phyloP scores from a whole-genome alignment of 2,113 vertebrate species.

The Pyrgilauda ruficollis region DNA sequence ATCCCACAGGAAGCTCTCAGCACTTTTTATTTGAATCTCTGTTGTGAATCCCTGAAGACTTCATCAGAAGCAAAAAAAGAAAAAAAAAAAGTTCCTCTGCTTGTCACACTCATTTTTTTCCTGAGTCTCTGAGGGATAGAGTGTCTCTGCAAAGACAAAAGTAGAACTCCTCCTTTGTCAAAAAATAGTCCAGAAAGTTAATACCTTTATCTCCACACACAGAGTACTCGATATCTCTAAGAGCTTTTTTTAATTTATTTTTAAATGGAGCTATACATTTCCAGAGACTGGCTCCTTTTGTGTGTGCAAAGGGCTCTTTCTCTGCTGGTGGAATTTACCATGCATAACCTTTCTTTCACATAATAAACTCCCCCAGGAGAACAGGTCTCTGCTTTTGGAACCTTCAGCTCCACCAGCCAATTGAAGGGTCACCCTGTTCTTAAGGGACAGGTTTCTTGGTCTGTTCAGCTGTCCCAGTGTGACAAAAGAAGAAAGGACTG shows the following conservation, averaged over 20 bases:
- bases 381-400: background rate
- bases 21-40: background rate
- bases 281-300: background rate
- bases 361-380: background rate
- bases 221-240: background rate
- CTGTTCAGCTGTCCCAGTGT: background rate
- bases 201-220: conserved; percentile 10
- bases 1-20: background rate
- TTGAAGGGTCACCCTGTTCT: background rate
- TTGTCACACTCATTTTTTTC: background rate
- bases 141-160: background rate
- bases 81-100: background rate
- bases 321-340: background rate
- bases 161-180: background rate
- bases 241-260: background rate
- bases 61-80: background rate
- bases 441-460: background rate
- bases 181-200: background rate
- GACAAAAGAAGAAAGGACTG: background rate
- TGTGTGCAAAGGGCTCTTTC: background rate
- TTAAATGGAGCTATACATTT: background rate
- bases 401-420: background rate
- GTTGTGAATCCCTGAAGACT: conserved; percentile 9
- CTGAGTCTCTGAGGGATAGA: background rate
- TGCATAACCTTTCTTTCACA: background rate